Conservation (phyloP, 2,888 invertebrate species). For the Neria commutata region DNA sequence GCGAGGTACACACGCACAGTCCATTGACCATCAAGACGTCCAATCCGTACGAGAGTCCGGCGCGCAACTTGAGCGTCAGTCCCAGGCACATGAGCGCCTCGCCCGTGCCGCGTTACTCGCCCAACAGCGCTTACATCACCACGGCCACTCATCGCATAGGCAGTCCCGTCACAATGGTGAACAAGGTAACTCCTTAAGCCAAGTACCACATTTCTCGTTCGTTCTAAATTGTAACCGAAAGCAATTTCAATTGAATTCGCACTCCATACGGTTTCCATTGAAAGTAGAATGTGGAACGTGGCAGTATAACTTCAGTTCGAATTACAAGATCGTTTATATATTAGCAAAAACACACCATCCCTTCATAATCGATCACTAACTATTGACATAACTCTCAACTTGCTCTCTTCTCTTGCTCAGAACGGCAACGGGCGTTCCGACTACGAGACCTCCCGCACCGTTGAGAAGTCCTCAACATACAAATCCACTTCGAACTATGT, state of each 20-base stretch:
- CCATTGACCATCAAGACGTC: constrained; percentile 61
- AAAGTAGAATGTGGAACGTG: too few species aligned
- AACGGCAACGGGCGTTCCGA: constrained; percentile 42
- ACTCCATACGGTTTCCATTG: too few species aligned
- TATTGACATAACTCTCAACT: too few species aligned
- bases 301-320: too few species aligned
- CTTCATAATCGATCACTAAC: too few species aligned
- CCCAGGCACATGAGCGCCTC: constrained; percentile 58
- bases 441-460: constrained; percentile 55
- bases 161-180: constrained; percentile 52
- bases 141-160: constrained; percentile 62
- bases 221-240: too few species aligned
- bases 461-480: constrained; percentile 64
- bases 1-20: constrained; percentile 59
- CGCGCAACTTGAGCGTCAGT: constrained; percentile 53
- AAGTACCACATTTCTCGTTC: too few species aligned
- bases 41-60: constrained; percentile 54
- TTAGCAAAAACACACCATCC: too few species aligned
- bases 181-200: constrained; percentile 38
- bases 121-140: constrained; percentile 65
- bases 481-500: constrained; percentile 65
- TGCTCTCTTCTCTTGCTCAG: too few species aligned
- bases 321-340: too few species aligned
- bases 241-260: too few species aligned
- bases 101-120: constrained; percentile 62